Conservation (phyloP, 2,113 vertebrate genomes). For the Cervus canadensis region DNA sequence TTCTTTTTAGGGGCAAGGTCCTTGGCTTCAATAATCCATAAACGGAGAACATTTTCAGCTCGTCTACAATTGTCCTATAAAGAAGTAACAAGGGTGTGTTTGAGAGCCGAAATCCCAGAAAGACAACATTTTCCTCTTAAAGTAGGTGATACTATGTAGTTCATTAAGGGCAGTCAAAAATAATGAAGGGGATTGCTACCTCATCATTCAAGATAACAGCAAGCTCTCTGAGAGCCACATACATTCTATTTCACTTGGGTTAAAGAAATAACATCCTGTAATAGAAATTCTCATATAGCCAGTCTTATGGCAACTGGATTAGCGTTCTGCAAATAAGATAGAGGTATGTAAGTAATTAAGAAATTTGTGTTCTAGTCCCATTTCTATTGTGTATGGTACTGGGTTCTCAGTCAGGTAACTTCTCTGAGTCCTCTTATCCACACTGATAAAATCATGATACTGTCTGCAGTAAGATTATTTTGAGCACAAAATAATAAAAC, state of each 20-base stretch:
- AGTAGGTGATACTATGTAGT: neutral
- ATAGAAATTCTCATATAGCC: neutral
- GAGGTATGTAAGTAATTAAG: neutral
- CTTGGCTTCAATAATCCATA: conserved; percentile 99
- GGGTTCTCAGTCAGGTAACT: neutral
- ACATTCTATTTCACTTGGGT: neutral
- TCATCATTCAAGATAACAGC: neutral
- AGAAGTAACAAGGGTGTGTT: conserved; percentile 36
- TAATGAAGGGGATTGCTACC: neutral
- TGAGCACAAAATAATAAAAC: neutral
- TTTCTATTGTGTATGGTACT: neutral
- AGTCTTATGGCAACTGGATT: neutral
- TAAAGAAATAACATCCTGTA: neutral
- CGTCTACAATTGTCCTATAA: conserved; percentile 93
- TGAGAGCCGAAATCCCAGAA: neutral
- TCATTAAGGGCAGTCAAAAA: neutral
- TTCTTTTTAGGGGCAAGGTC: conserved; percentile 96
- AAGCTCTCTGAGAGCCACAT: conserved; percentile 15
- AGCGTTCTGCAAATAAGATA: neutral
- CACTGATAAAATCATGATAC: neutral
- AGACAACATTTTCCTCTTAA: neutral
- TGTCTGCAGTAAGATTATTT: neutral
- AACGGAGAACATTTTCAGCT: conserved; percentile 91
- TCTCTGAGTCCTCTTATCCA: neutral
- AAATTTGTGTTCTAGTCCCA: neutral